These are phyloP conservation scores for Coptotermes formosanus DNA, from an alignment of 1,140 invertebrate species.

Conservation along the genomic window DNA sequence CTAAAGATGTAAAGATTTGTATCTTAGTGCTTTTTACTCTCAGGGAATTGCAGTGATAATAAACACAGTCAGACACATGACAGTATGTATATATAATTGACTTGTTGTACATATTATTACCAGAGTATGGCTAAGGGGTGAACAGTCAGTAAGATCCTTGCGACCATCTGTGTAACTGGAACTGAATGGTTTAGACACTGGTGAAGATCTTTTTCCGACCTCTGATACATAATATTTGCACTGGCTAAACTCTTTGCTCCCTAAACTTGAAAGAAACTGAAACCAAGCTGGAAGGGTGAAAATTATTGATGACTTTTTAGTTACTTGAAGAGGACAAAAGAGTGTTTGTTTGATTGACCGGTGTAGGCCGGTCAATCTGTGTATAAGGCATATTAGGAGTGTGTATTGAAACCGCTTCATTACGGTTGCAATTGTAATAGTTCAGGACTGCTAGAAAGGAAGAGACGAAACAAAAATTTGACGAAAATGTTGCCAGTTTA, in stretches of 20 bases:
- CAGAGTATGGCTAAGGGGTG: neutral
- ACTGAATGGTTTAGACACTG: neutral
- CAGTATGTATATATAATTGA: too few species aligned
- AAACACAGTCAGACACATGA: too few species aligned
- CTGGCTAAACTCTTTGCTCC: slow-evolving; percentile 28
- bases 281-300: slow-evolving; percentile 25
- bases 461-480: neutral
- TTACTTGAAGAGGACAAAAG: neutral
- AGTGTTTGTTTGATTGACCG: neutral
- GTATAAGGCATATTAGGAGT: neutral
- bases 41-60: too few species aligned
- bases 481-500: slow-evolving; percentile 30
- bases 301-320: slow-evolving; percentile 6
- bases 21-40: slow-evolving; percentile 25
- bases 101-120: slow-evolving; percentile 19
- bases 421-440: neutral
- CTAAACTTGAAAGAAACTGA: slow-evolving; percentile 22
- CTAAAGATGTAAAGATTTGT: neutral
- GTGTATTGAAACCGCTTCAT: neutral
- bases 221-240: neutral
- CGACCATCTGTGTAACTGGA: neutral
- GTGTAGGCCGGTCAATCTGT: neutral
- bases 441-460: neutral
- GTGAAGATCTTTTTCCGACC: slow-evolving; percentile 19
- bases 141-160: neutral